Conservation (phyloP, 2,797 vertebrate species). For the Nasua narica region DNA sequence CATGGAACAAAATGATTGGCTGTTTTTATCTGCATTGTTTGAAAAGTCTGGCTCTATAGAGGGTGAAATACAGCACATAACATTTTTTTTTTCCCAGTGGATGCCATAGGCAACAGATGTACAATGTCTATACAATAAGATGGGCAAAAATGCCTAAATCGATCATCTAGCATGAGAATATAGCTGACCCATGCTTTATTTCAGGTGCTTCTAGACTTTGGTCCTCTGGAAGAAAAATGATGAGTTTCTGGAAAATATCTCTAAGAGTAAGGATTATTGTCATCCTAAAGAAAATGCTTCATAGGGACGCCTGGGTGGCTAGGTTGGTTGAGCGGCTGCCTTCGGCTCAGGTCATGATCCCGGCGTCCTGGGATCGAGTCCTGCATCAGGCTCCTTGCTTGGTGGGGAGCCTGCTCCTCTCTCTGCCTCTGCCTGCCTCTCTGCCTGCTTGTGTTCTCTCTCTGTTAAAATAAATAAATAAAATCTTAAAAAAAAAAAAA, state of each 20-base stretch:
- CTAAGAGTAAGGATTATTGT: not conserved
- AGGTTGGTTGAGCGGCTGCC: too few relatives aligned
- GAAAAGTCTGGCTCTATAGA: not conserved
- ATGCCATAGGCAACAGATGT: not conserved
- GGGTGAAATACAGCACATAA: not conserved
- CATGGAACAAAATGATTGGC: slow-evolving; percentile 14
- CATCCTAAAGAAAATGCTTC: not conserved
- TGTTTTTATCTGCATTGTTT: slow-evolving; percentile 46
- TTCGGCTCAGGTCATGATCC: too few relatives aligned
- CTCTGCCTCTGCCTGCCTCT: too few relatives aligned
- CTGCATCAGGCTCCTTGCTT: too few relatives aligned
- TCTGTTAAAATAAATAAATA: too few relatives aligned
- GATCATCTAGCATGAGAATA: not conserved
- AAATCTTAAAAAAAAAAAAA: too few relatives aligned
- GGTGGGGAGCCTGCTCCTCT: too few relatives aligned
- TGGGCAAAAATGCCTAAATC: not conserved
- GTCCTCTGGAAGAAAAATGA: not conserved
- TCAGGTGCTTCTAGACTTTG: not conserved
- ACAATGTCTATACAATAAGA: not conserved
- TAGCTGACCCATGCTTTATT: not conserved
- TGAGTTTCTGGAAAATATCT: not conserved
- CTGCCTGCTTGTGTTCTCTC: too few relatives aligned
- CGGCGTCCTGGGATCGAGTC: too few relatives aligned
- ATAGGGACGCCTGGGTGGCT: too few relatives aligned
- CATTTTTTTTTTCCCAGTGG: not conserved